phyloP scores from a whole-genome alignment of 2,888 invertebrate genomes.

The Amphipoea oculea region DNA sequence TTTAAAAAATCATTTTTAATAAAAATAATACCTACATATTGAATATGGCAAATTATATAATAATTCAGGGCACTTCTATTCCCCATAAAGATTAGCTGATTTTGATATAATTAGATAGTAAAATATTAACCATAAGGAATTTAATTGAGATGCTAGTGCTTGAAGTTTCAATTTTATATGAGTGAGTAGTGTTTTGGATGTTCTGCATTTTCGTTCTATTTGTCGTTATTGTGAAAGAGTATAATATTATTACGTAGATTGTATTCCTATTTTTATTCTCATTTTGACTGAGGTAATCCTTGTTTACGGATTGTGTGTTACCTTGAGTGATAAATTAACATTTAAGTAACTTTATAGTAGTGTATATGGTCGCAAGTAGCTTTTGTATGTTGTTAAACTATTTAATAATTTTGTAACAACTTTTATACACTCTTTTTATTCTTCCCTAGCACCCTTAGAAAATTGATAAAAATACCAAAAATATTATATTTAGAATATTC shows the following conservation, averaged over 20 bases:
- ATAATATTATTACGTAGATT: slow-evolving; percentile 60
- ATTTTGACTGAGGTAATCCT: slow-evolving; percentile 80
- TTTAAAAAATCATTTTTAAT: slow-evolving; percentile 51
- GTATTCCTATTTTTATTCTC: slow-evolving; percentile 76
- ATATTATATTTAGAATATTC: slow-evolving; percentile 63
- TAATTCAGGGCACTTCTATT: slow-evolving; percentile 71
- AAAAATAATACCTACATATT: slow-evolving; percentile 49
- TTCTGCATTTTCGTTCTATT: slow-evolving; percentile 69
- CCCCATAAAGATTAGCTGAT: slow-evolving; percentile 72
- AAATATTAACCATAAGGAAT: slow-evolving; percentile 67
- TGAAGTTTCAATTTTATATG: slow-evolving; percentile 73
- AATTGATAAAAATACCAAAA: slow-evolving; percentile 68
- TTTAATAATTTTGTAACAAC: slow-evolving; percentile 89
- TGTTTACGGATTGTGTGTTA: slow-evolving; percentile 81
- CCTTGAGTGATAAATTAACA: slow-evolving; percentile 84
- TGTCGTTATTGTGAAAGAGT: slow-evolving; percentile 73
- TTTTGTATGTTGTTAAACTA: slow-evolving; percentile 90
- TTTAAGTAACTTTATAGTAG: slow-evolving; percentile 85
- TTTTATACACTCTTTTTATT: slow-evolving; percentile 90
- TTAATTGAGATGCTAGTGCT: slow-evolving; percentile 75
- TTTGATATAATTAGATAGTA: slow-evolving; percentile 68
- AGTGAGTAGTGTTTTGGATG: slow-evolving; percentile 71
- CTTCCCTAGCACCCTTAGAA: slow-evolving; percentile 89
- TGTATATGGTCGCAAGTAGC: slow-evolving; percentile 85
- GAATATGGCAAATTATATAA: slow-evolving; percentile 62